Evolutionary conservation across 2,113 vertebrate species (phyloP).

Genomic region (Phalacrocorax pelagicus): DNA sequence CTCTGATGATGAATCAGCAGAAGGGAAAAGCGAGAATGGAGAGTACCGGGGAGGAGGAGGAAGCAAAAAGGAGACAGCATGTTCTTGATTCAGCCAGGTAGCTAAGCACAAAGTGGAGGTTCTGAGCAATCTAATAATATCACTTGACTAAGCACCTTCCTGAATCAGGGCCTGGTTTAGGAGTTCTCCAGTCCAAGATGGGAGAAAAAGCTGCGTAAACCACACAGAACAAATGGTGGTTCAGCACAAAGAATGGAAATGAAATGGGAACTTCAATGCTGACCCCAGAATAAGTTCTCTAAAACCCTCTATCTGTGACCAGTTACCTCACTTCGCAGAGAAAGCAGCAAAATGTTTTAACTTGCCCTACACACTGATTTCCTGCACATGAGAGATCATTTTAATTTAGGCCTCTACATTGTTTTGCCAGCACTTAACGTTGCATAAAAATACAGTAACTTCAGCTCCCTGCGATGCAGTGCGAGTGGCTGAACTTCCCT

Average conservation of each 20-base stretch:
- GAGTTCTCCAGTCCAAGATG: not conserved
- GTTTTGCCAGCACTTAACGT: not conserved
- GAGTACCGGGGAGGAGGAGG: not conserved
- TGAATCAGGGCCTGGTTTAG: not conserved
- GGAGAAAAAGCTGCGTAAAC: not conserved
- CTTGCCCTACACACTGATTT: not conserved
- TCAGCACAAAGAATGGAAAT: not conserved
- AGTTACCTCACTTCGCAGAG: not conserved
- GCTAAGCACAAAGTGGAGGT: not conserved
- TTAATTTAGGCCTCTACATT: not conserved
- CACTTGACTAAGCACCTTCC: not conserved
- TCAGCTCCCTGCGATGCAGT: not conserved
- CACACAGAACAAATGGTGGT: not conserved
- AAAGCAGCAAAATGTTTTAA: not conserved
- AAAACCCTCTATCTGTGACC: not conserved
- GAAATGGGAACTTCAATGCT: not conserved
- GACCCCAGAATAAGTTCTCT: not conserved
- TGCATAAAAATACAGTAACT: slow-evolving; percentile 22
- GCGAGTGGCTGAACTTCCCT: not conserved
- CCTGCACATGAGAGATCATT: not conserved
- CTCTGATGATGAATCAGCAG: not conserved
- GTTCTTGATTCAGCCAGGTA: not conserved
- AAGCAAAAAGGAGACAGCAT: not conserved
- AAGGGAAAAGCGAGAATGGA: not conserved
- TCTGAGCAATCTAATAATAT: not conserved